phyloP scores from a whole-genome alignment of 1,140 invertebrate genomes.

The Euura saliciscinereae region DNA sequence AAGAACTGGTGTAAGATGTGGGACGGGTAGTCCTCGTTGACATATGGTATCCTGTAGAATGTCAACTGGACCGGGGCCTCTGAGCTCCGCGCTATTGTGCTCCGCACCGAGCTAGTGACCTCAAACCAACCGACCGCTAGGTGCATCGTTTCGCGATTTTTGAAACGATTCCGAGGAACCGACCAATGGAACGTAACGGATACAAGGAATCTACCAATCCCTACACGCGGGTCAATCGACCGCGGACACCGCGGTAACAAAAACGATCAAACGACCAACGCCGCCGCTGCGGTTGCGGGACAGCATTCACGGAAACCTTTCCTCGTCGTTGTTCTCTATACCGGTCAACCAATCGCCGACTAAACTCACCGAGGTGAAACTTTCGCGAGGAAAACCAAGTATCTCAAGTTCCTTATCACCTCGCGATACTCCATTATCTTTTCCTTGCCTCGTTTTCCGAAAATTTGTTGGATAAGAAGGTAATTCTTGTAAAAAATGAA shows the following conservation, averaged over 20 bases:
- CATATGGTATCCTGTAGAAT: constrained; percentile 7
- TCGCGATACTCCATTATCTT: too few species aligned
- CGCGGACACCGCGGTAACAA: neutral
- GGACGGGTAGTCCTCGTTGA: neutral
- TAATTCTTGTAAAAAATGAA: too few species aligned
- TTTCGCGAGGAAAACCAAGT: too few species aligned
- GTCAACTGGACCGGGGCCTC: neutral
- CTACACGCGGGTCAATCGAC: neutral
- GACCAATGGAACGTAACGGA: neutral
- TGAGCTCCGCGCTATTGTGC: neutral
- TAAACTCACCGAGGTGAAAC: neutral
- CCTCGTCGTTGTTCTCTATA: neutral
- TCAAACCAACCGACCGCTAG: neutral
- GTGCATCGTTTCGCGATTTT: neutral
- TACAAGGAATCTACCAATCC: neutral
- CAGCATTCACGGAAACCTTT: neutral
- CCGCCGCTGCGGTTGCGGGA: neutral
- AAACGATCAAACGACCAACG: constrained; percentile 5
- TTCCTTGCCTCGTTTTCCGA: too few species aligned
- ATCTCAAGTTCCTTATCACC: too few species aligned
- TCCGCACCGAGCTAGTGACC: neutral
- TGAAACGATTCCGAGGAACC: neutral
- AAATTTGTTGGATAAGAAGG: too few species aligned
- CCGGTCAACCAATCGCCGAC: neutral
- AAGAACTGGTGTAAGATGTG: constrained; percentile 3